Conservation (phyloP, 2,113 vertebrate species). For the Leptosomus discolor region DNA sequence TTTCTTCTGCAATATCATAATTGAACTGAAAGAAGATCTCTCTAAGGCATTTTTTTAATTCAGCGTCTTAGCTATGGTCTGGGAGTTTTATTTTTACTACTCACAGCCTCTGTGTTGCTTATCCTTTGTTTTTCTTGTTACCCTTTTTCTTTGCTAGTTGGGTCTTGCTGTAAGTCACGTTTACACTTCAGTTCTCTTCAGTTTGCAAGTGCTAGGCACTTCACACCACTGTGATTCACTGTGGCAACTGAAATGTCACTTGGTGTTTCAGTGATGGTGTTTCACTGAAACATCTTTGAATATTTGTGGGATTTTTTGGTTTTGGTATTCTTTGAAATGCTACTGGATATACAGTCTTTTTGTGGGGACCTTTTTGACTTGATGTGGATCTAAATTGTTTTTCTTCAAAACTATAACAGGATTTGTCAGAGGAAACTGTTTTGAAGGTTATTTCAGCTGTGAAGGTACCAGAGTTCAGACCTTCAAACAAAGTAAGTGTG, state of each 20-base stretch:
- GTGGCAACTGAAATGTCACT: not conserved
- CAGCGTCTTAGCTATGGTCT: not conserved
- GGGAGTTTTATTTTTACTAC: not conserved
- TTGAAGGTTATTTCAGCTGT: constrained; percentile 78
- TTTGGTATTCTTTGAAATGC: not conserved
- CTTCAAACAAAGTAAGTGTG: constrained; percentile 86
- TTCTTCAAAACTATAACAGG: constrained; percentile 72
- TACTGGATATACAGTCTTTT: not conserved
- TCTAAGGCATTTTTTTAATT: not conserved
- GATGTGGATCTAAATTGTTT: not conserved
- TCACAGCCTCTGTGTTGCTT: not conserved
- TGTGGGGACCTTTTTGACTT: not conserved
- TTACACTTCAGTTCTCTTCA: not conserved
- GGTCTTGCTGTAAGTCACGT: not conserved
- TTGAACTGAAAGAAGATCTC: not conserved
- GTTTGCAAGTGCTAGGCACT: not conserved
- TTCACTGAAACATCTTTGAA: not conserved
- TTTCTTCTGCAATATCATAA: not conserved
- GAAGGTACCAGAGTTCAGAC: constrained; percentile 89
- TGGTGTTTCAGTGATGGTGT: not conserved
- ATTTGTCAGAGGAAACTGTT: constrained; percentile 81
- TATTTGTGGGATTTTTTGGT: not conserved
- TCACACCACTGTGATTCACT: not conserved
- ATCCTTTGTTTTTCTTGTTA: not conserved
- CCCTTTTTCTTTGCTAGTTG: not conserved